These are phyloP conservation scores for Aradophagus sp. DNA, from an alignment of 1,140 invertebrate genomes.

Conservation along the genomic window DNA sequence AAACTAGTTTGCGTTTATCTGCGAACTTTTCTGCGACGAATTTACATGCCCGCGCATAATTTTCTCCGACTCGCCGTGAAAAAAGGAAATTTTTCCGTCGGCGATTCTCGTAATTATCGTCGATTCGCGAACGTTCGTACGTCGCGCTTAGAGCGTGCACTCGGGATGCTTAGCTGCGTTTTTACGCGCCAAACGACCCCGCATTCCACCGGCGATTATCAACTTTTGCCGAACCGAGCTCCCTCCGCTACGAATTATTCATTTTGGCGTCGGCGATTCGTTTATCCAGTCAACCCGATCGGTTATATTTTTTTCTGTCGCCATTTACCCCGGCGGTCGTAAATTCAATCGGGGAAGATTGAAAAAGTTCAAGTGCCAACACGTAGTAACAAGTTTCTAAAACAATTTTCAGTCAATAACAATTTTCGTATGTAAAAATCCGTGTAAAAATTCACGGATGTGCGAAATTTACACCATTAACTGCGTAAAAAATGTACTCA, in stretches of 20 bases:
- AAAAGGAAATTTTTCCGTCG: slow-evolving; percentile 13
- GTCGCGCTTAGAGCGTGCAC: slow-evolving; percentile 8
- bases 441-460: too few species aligned
- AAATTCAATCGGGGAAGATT: too few species aligned
- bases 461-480: too few species aligned
- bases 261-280: background rate
- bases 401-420: too few species aligned
- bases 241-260: slow-evolving; percentile 3
- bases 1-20: slow-evolving; percentile 39
- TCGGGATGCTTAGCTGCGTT: slow-evolving; percentile 10
- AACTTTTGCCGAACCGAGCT: slow-evolving; percentile 13
- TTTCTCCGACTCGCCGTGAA: slow-evolving; percentile 29
- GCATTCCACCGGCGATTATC: slow-evolving; percentile 23
- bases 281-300: background rate
- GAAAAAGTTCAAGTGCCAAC: too few species aligned
- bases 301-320: too few species aligned
- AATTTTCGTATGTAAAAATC: too few species aligned
- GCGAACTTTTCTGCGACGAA: slow-evolving; percentile 22
- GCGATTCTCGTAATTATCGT: slow-evolving; percentile 37
- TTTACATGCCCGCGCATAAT: slow-evolving; percentile 44
- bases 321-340: too few species aligned
- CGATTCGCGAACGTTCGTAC: background rate
- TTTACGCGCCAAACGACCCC: slow-evolving; percentile 15
- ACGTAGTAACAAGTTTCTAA: too few species aligned
- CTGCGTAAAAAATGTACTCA: too few species aligned